These are phyloP conservation scores for Caenorhabditis doughertyi DNA, from an alignment of 2,888 invertebrate species.

Conservation along the genomic window DNA sequence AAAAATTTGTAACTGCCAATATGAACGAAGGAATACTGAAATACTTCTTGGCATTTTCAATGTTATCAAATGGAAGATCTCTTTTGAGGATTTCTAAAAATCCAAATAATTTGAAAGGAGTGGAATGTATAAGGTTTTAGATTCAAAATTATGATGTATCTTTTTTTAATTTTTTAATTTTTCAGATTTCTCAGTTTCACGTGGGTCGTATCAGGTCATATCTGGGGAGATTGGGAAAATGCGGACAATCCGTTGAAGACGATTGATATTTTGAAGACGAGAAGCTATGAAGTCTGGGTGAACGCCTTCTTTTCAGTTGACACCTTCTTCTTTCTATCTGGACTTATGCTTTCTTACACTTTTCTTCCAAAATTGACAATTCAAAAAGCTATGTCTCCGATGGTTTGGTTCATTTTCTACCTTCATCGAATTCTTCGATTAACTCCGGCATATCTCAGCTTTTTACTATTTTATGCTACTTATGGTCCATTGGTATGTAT, in stretches of 20 bases:
- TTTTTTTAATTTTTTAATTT: neutral
- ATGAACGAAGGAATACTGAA: constrained; percentile 9
- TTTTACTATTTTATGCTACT: constrained; percentile 59
- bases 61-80: constrained; percentile 56
- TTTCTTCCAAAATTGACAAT: constrained; percentile 50
- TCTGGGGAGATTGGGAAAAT: constrained; percentile 48
- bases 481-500: constrained; percentile 51
- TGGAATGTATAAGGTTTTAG: constrained; percentile 55
- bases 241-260: constrained; percentile 64
- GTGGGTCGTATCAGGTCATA: constrained; percentile 72
- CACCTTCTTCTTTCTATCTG: constrained; percentile 75
- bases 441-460: constrained; percentile 60
- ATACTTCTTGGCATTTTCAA: constrained; percentile 60
- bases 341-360: constrained; percentile 67
- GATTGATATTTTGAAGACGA: constrained; percentile 52
- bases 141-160: neutral
- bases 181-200: constrained; percentile 71
- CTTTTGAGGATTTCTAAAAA: constrained; percentile 49
- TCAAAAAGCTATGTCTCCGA: constrained; percentile 32
- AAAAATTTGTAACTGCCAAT: neutral
- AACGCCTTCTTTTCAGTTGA: constrained; percentile 74
- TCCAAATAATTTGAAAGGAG: constrained; percentile 50
- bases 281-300: constrained; percentile 66
- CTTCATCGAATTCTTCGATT: constrained; percentile 64
- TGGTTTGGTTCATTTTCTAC: constrained; percentile 62